Base-by-base conservation (phyloP, 2,888 invertebrate genomes). In the Bruchidius siliquastri region DNA sequence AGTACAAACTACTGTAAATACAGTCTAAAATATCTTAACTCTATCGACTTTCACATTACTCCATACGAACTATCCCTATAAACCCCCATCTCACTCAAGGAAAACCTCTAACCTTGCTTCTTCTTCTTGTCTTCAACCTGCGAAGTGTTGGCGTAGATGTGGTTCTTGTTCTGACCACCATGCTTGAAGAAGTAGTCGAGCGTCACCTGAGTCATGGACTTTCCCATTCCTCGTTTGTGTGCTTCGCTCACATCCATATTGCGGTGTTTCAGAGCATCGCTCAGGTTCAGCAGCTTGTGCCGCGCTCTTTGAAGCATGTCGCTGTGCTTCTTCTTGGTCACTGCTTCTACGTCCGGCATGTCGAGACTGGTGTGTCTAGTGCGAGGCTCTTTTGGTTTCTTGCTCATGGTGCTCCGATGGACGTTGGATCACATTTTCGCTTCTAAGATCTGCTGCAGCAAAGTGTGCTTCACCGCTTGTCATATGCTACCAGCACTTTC, bases 141-240 rank as follows among this genome's bases (percentile, higher is more conserved):
- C 18, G 49, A 49, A 13, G 77, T 76, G 72, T 83, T 84, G 18
- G 80, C 76, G 67, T 81, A 81, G 4, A 81, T 77, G 67, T 82
- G 81, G 74, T 83, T 81, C 73, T 82, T 87, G 0, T 83, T 87
- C 75, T 82, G 82, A 10, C 84, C 81, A 32, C 76, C 77, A 74
- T 88, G 89, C 81, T 89, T 90, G 26, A 85, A 77, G 72, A 87
- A 84, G 74, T 87, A 85, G 67, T 89, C 89, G 72, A 89, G 85
- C 73, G 89, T 90, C 0, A 84, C 81, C 77, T 86, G 86, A 2
- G 86, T 84, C 77, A 84, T 83, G 3, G 85, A 84, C 78, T 85
- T 87, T 0, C 84, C 81, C 71, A 84, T 80, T 0, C 84, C 81
- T 79, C 84, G 86, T 70, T 82, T 84, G 4, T 77, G 77, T 68